phyloP scores from a whole-genome alignment of 2,888 invertebrate species.

The Drosophila helvetica region DNA sequence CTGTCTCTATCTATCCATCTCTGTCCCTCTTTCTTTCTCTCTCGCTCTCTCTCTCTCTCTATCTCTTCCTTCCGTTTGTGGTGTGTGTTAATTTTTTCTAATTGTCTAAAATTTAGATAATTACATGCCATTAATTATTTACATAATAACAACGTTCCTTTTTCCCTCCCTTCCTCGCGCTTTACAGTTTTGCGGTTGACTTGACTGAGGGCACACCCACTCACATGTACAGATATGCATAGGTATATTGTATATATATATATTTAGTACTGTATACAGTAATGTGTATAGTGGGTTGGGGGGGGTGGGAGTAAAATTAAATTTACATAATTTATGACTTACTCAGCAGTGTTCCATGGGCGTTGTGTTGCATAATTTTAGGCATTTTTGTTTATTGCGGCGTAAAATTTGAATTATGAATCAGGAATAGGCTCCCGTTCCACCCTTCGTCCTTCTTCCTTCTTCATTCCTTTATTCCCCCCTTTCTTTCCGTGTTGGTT shows the following conservation, averaged over 20 bases:
- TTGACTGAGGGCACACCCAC: slow-evolving; percentile 39
- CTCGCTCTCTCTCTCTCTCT: slow-evolving; percentile 2
- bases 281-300: not conserved
- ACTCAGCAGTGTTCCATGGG: slow-evolving; percentile 69
- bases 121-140: slow-evolving; percentile 82
- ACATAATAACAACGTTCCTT: slow-evolving; percentile 69
- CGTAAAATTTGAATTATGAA: slow-evolving; percentile 79
- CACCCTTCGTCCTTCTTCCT: not conserved
- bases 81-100: slow-evolving; percentile 78
- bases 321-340: slow-evolving; percentile 79
- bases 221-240: slow-evolving; percentile 12
- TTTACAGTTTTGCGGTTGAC: slow-evolving; percentile 49
- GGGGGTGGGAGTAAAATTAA: slow-evolving; percentile 70
- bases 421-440: slow-evolving; percentile 61
- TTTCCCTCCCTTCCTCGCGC: slow-evolving; percentile 24
- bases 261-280: slow-evolving; percentile 9
- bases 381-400: slow-evolving; percentile 80
- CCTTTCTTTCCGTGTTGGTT: slow-evolving; percentile 16
- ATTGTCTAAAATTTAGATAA: slow-evolving; percentile 82
- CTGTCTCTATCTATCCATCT: slow-evolving; percentile 10
- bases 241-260: not conserved
- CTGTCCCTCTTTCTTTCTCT: too few species aligned
- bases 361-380: slow-evolving; percentile 76
- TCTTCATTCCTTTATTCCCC: not conserved
- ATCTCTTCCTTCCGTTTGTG: slow-evolving; percentile 5